phyloP scores from a whole-genome alignment of 2,888 invertebrate genomes.

The Cerastis leucographa region DNA sequence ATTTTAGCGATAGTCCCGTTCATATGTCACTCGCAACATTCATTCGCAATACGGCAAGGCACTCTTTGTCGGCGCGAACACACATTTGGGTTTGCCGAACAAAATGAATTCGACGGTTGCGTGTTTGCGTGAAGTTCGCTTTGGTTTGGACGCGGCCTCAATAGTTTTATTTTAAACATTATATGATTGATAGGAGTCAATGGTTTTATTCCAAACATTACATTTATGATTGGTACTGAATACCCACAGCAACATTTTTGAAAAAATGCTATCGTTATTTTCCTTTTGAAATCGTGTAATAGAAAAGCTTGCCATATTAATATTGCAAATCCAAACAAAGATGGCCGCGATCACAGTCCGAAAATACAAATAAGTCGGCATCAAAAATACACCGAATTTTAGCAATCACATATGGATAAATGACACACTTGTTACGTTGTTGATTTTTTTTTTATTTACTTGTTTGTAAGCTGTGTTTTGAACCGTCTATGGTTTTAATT shows the following conservation, averaged over 20 bases:
- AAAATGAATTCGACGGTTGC: neutral
- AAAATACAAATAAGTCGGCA: neutral
- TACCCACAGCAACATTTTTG: neutral
- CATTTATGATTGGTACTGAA: slow-evolving; percentile 8
- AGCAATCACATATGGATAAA: slow-evolving; percentile 71
- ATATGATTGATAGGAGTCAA: no score
- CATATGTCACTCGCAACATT: neutral
- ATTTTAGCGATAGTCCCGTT: neutral
- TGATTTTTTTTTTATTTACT: slow-evolving; percentile 83
- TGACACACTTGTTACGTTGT: slow-evolving; percentile 86
- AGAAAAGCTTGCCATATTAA: slow-evolving; percentile 13
- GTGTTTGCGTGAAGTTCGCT: neutral
- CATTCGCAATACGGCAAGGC: neutral
- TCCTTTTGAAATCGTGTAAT: neutral
- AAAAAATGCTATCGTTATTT: neutral
- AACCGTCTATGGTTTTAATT: slow-evolving; percentile 76
- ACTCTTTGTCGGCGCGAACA: neutral
- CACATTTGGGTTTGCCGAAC: neutral
- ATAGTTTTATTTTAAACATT: neutral
- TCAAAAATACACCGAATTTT: slow-evolving; percentile 71
- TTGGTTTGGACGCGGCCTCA: neutral
- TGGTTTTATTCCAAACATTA: neutral
- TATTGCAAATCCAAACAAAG: neutral
- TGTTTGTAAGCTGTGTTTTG: slow-evolving; percentile 85
- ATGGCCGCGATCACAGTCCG: neutral